These are phyloP conservation scores for Ispidina picta DNA, from an alignment of 2,797 vertebrate genomes.

Conservation along the genomic window DNA sequence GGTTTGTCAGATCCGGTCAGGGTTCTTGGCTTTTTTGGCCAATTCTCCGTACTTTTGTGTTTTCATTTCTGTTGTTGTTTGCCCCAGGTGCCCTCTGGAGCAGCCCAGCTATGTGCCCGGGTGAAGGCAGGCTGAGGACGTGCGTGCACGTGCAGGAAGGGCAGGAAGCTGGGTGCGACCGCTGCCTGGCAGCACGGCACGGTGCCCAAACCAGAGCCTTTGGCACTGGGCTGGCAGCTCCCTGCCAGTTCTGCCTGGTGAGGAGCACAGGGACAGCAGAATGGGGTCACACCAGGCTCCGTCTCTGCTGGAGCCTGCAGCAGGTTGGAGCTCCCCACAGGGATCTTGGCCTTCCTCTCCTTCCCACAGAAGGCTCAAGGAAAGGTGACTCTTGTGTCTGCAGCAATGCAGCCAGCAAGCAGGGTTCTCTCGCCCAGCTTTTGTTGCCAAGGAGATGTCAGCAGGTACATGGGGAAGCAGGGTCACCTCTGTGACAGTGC, in stretches of 20 bases:
- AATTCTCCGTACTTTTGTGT: background rate
- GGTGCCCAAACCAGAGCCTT: background rate
- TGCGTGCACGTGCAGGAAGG: background rate
- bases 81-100: background rate
- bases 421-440: background rate
- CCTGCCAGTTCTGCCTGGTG: background rate
- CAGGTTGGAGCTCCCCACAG: background rate
- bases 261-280: background rate
- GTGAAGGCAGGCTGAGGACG: background rate
- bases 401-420: background rate
- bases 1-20: background rate
- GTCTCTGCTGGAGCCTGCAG: background rate
- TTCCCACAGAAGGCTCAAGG: background rate
- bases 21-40: background rate
- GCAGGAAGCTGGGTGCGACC: background rate
- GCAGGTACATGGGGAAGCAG: background rate
- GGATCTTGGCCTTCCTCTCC: background rate
- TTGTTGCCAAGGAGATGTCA: background rate
- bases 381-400: background rate
- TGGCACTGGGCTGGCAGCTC: background rate
- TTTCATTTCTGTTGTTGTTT: background rate
- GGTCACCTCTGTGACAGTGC: background rate
- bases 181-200: background rate
- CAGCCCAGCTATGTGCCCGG: background rate
- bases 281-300: background rate